Conservation (phyloP, 2,113 vertebrate genomes). For the Mandrillus leucophaeus region DNA sequence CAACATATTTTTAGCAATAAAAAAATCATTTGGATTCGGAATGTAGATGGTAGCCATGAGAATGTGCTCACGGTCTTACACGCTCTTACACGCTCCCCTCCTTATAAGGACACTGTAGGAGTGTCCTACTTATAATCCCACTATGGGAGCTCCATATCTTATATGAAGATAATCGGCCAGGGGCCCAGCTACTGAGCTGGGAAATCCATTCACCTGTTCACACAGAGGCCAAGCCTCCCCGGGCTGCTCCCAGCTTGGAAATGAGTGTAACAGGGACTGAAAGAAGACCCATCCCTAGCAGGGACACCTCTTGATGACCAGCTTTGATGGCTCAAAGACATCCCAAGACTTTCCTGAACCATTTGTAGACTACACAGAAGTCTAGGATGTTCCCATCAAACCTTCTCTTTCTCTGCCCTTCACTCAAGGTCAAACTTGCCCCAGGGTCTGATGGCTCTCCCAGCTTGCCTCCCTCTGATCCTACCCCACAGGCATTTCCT, state of each 20-base stretch:
- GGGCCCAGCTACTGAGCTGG: not conserved
- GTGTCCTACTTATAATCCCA: no score
- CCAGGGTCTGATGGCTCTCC: not conserved
- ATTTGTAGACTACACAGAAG: not conserved
- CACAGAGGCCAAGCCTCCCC: not conserved
- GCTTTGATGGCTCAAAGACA: not conserved
- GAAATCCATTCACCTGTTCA: not conserved
- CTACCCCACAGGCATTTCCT: no score
- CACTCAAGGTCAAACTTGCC: not conserved
- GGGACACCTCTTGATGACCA: not conserved
- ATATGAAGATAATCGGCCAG: fast-evolving
- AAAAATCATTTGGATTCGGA: not conserved
- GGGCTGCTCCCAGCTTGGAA: not conserved
- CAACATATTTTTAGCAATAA: not conserved
- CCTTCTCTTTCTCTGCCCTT: not conserved
- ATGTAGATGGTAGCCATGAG: not conserved
- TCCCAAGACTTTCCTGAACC: not conserved
- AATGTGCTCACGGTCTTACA: not conserved
- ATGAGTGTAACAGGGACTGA: fast-evolving
- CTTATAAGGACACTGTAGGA: no score
- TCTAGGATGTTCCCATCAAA: not conserved
- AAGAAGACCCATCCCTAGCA: not conserved
- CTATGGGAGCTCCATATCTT: no score
- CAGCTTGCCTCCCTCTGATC: not conserved
- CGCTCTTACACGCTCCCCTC: no score